Conservation (phyloP, 2,797 vertebrate species). For the Rhabdophis nuchalis region DNA sequence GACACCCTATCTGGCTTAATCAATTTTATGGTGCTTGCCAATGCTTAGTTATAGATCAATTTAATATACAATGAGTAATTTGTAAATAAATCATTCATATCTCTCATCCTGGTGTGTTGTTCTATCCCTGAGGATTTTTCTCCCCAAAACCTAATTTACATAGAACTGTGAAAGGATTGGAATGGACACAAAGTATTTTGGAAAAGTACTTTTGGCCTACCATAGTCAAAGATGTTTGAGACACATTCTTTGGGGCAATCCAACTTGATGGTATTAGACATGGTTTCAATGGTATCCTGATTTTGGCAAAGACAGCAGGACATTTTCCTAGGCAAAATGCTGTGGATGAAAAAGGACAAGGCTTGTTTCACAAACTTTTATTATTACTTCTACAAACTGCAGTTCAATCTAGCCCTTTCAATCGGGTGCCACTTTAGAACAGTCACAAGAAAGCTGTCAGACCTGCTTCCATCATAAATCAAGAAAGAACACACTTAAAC, state of each 20-base stretch:
- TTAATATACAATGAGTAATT: background rate
- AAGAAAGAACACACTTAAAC: no score
- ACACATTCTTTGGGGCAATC: conserved; percentile 44
- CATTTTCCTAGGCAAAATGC: conserved; percentile 34
- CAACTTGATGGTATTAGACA: conserved; percentile 53
- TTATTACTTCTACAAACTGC: accelerated
- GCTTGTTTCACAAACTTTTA: background rate
- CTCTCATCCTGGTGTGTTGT: background rate
- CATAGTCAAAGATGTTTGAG: conserved; percentile 18
- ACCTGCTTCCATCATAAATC: no score
- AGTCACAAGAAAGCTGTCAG: no score
- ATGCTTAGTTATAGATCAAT: background rate
- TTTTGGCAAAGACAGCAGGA: conserved; percentile 65
- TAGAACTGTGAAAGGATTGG: background rate
- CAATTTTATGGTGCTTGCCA: background rate
- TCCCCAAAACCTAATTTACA: no score
- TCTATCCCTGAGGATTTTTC: background rate
- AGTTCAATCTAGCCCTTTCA: background rate
- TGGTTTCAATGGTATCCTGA: conserved; percentile 15
- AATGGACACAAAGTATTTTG: background rate
- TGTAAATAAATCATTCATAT: background rate
- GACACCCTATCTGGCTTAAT: background rate
- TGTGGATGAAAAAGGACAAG: conserved; percentile 40
- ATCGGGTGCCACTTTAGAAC: no score
- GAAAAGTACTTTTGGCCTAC: conserved; percentile 28